Evolutionary conservation across 2,888 invertebrate genomes (phyloP).

Genomic region (Microctonus brassicae): DNA sequence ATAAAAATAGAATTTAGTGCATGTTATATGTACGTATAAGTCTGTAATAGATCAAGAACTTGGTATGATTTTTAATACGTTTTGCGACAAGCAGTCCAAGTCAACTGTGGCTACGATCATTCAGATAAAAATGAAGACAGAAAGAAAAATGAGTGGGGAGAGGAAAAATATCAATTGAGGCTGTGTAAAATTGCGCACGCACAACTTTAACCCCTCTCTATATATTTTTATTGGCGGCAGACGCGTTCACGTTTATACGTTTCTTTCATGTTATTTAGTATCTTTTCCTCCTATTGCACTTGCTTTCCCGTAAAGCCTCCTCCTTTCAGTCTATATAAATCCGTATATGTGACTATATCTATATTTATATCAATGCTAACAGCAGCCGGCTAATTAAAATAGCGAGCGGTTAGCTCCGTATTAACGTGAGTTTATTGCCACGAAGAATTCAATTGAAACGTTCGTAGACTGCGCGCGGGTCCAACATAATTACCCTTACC

Average conservation of each 20-base stretch:
- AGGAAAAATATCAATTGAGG: background rate
- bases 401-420: constrained; percentile 61
- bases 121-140: background rate
- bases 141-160: background rate
- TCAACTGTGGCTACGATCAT: background rate
- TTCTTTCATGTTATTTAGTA: background rate
- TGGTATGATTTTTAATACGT: no score
- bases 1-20: no score
- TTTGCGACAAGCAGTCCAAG: background rate
- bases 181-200: background rate
- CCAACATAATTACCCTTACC: constrained; percentile 51
- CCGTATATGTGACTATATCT: background rate
- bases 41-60: no score
- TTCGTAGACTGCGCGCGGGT: constrained; percentile 45
- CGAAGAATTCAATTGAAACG: constrained; percentile 62
- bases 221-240: no score
- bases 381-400: constrained; percentile 62
- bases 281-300: constrained; percentile 13
- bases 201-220: no score
- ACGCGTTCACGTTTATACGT: background rate
- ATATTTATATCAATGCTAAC: background rate
- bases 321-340: constrained; percentile 1
- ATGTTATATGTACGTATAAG: no score
- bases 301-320: constrained; percentile 2
- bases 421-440: constrained; percentile 62